Evolutionary conservation across 1,140 invertebrate species (phyloP).

Genomic region (Dendroctonus valens): DNA sequence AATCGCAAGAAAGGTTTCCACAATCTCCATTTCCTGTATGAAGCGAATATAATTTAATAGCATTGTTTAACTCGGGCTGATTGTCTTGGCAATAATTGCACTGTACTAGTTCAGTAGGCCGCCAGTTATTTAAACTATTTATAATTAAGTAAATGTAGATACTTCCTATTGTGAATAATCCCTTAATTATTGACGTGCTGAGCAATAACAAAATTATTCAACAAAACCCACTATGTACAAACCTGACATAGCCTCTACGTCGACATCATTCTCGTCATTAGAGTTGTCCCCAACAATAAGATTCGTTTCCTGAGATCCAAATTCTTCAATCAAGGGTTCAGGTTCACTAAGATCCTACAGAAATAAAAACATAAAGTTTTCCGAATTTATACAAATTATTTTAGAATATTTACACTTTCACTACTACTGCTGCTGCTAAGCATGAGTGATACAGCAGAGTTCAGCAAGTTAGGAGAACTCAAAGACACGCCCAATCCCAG

Average conservation of each 20-base stretch:
- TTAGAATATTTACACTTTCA: slow-evolving; percentile 42
- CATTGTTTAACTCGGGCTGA: no score
- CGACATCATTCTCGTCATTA: slow-evolving; percentile 50
- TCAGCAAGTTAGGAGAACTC: slow-evolving; percentile 50
- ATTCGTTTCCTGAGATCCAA: slow-evolving; percentile 51
- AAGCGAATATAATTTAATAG: no score
- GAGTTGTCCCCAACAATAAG: slow-evolving; percentile 49
- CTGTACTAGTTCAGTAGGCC: no score
- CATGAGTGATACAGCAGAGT: slow-evolving; percentile 46
- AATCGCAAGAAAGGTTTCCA: slow-evolving; percentile 35
- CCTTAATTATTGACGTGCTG: no score
- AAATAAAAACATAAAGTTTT: slow-evolving; percentile 9
- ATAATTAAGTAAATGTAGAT: no score
- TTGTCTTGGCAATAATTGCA: no score
- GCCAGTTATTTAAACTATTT: no score
- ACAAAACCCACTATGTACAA: slow-evolving; percentile 36
- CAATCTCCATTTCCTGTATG: slow-evolving; percentile 33
- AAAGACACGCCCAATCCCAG: slow-evolving; percentile 43
- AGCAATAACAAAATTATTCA: no score
- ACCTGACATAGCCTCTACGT: slow-evolving; percentile 80
- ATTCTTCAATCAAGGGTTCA: slow-evolving; percentile 61
- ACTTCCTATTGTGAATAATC: no score
- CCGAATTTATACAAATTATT: not conserved
- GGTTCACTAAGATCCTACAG: slow-evolving; percentile 69
- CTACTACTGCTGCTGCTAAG: slow-evolving; percentile 55